Evolutionary conservation across 92 coral and sea anemone genomes (phyloP).

Genomic region (Porites rus): DNA sequence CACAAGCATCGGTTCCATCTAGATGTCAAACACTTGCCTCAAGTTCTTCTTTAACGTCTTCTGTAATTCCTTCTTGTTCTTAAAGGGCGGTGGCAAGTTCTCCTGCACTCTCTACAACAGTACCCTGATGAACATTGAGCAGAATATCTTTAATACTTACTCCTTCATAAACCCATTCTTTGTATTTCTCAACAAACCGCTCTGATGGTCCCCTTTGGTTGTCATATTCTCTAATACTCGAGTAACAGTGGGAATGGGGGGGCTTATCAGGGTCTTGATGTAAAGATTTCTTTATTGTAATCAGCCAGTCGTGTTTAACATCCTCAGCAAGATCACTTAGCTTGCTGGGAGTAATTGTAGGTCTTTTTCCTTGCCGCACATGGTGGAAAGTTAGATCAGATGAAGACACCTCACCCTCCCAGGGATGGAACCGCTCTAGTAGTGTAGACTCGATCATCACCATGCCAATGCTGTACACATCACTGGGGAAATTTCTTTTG

Average conservation of each 20-base stretch:
- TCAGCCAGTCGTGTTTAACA: background rate
- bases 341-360: slow-evolving; percentile 4
- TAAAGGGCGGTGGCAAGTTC: slow-evolving; percentile 24
- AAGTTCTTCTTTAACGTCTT: slow-evolving; percentile 12
- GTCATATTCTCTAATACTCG: background rate
- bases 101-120: slow-evolving; percentile 51
- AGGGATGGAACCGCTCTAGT: slow-evolving; percentile 52
- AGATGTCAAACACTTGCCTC: slow-evolving; percentile 7
- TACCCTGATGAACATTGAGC: slow-evolving; percentile 51
- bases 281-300: background rate
- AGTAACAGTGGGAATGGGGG: background rate
- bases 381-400: slow-evolving; percentile 34
- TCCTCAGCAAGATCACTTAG: background rate
- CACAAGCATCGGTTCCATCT: slow-evolving; percentile 58
- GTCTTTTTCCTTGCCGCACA: slow-evolving; percentile 27
- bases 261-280: background rate
- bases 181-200: background rate
- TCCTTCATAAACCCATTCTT: background rate
- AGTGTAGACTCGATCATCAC: slow-evolving; percentile 56
- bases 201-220: background rate
- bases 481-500: slow-evolving; percentile 27
- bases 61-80: background rate
- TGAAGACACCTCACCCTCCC: slow-evolving; percentile 55
- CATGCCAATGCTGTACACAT: slow-evolving; percentile 58
- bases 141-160: slow-evolving; percentile 13